These are phyloP conservation scores for Meriones psammophilus DNA, from an alignment of 2,797 vertebrate genomes.

Conservation along the genomic window DNA sequence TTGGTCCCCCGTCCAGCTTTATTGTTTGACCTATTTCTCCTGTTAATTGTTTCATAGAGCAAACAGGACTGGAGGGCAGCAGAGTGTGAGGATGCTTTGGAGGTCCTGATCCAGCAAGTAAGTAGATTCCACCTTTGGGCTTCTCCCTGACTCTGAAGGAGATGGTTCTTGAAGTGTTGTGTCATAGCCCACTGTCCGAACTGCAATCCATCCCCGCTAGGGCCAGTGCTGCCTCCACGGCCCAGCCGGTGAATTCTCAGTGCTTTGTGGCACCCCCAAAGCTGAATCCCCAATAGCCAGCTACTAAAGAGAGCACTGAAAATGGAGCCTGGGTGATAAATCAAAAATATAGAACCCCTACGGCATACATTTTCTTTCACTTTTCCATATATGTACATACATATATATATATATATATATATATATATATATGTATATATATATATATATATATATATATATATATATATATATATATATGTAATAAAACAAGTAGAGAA, in stretches of 20 bases:
- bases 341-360: neutral
- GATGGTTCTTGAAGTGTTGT: neutral
- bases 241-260: neutral
- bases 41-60: neutral
- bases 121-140: neutral
- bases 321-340: neutral
- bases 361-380: neutral
- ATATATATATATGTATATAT: neutral
- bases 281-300: neutral
- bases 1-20: neutral
- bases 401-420: neutral
- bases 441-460: neutral
- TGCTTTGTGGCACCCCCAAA: neutral
- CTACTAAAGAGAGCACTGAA: neutral
- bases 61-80: neutral
- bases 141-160: neutral
- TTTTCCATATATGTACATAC: neutral
- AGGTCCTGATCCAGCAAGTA: neutral
- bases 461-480: neutral
- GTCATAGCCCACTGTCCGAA: neutral
- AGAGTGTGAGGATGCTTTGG: neutral
- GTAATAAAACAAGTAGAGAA: constrained; percentile 53
- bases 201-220: neutral
- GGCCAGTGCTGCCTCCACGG: neutral
- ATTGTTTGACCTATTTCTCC: constrained; percentile 14